Conservation (phyloP, 2,797 vertebrate genomes). For the Leptatherina wallacei region DNA sequence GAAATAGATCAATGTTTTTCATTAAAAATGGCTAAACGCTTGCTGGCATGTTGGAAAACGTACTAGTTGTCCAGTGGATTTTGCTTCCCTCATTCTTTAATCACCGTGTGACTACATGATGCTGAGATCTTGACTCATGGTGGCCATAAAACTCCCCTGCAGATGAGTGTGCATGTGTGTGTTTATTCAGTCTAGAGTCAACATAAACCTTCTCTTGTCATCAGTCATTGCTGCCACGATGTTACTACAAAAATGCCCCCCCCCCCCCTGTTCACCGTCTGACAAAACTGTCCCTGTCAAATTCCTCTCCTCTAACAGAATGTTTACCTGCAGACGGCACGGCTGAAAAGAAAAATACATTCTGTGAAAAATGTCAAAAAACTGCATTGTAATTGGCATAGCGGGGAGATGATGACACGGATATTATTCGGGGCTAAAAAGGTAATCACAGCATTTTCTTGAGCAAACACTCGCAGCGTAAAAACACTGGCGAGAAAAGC, state of each 20-base stretch:
- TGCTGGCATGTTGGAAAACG: background rate
- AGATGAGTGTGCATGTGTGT: background rate
- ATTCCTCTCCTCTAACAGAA: constrained; percentile 5
- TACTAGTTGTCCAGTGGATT: background rate
- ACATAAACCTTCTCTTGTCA: background rate
- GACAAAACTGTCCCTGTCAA: background rate
- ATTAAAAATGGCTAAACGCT: background rate
- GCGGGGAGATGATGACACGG: constrained; percentile 7
- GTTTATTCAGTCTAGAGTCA: background rate
- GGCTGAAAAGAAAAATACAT: constrained; percentile 5
- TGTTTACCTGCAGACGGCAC: constrained; percentile 1
- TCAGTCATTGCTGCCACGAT: background rate
- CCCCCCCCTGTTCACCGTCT: constrained; percentile 1
- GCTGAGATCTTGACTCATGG: background rate
- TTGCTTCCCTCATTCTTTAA: background rate
- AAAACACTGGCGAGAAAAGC: constrained; percentile 53
- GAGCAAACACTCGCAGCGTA: constrained; percentile 63
- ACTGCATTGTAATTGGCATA: constrained; percentile 6
- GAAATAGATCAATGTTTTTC: background rate
- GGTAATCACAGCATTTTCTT: constrained; percentile 66
- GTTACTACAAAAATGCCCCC: background rate
- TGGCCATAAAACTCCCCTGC: background rate
- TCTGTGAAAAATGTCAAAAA: constrained; percentile 25
- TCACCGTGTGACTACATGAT: background rate
- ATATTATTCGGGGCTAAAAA: constrained; percentile 51